Conservation (phyloP, 2,113 vertebrate genomes). For the Suncus etruscus region DNA sequence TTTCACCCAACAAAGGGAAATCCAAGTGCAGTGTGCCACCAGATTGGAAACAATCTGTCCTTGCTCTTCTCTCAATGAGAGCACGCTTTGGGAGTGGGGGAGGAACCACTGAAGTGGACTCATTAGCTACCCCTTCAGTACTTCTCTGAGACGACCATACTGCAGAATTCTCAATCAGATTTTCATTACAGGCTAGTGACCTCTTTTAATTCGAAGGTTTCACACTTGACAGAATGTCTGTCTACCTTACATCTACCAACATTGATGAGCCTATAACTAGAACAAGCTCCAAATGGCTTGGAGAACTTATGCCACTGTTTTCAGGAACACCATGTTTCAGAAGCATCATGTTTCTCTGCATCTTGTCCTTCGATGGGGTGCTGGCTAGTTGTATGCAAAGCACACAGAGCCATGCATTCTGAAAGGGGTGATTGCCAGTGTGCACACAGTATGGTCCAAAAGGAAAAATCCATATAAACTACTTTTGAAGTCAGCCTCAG, state of each 20-base stretch:
- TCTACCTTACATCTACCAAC: not conserved
- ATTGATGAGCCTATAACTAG: not conserved
- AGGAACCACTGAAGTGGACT: not conserved
- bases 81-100: conserved; percentile 6
- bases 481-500: conserved; percentile 3
- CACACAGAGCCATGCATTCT: conserved; percentile 8
- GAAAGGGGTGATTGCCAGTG: not conserved
- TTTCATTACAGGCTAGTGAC: not conserved
- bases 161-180: not conserved
- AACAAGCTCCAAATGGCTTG: not conserved
- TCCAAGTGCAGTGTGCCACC: conserved; percentile 4
- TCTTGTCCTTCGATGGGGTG: not conserved
- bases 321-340: not conserved
- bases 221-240: not conserved
- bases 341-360: not conserved
- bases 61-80: conserved; percentile 19
- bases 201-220: not conserved
- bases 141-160: not conserved
- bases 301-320: not conserved
- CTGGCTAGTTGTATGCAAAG: not conserved
- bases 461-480: not conserved
- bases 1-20: conserved; percentile 58
- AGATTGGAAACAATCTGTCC: not conserved
- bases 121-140: conserved; percentile 16
- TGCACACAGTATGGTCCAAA: not conserved